Conservation (phyloP, 2,797 vertebrate genomes). For the Phrynocephalus forsythii region DNA sequence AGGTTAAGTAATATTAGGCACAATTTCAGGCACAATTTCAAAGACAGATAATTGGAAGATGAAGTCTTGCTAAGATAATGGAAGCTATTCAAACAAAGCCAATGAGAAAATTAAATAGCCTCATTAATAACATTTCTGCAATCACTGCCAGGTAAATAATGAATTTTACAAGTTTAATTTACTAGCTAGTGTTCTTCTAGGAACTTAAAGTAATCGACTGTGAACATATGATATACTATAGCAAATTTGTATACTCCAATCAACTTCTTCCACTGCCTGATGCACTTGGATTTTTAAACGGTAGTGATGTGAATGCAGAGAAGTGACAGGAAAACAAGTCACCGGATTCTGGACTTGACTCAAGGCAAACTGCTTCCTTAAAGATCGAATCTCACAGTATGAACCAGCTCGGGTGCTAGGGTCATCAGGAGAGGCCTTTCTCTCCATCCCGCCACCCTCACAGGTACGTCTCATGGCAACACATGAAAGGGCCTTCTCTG, state of each 20-base stretch:
- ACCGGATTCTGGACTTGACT: not conserved
- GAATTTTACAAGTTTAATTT: not conserved
- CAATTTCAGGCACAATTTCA: not conserved
- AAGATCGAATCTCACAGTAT: not conserved
- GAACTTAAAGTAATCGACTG: not conserved
- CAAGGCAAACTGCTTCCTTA: not conserved
- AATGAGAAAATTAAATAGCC: not conserved
- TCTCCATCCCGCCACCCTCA: too few relatives aligned
- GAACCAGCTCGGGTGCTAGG: too few relatives aligned
- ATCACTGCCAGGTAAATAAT: not conserved
- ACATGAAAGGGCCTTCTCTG: too few relatives aligned
- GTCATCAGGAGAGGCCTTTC: too few relatives aligned
- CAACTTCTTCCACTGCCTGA: not conserved
- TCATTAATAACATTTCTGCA: not conserved
- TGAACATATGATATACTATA: not conserved
- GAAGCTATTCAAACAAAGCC: not conserved
- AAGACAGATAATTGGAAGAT: not conserved
- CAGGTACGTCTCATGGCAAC: too few relatives aligned
- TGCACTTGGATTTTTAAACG: not conserved
- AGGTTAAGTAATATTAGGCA: accelerated
- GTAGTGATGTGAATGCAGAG: not conserved
- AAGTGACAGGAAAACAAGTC: not conserved
- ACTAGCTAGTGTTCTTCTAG: too few relatives aligned
- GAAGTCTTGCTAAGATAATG: not conserved
- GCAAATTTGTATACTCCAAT: not conserved